Base-by-base conservation (phyloP, 1,140 invertebrate species). In the Dolichoris vasculosae region DNA sequence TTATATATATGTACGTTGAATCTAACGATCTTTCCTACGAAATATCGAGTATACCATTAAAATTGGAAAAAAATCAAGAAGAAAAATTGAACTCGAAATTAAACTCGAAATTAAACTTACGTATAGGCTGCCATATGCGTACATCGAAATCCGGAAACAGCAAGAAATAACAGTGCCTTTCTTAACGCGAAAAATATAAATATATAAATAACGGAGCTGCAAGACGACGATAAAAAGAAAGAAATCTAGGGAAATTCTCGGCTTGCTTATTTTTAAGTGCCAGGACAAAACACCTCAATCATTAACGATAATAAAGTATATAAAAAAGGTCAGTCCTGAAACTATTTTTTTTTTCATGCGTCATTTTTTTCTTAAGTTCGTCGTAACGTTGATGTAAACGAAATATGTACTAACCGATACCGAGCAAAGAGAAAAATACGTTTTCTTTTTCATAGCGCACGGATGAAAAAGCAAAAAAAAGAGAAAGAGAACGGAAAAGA, bases 291-390 rank as follows among this genome's bases (percentile, higher is more conserved):
- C 23, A 43, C 23, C 55, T 79, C 17, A 35, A 63, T 63, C 38
- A 63, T 79, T 79, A 79, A 79, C 23, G 26, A 63, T 79, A 79
- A 64, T 51, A 64, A 79, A 79, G 38, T 79, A 35, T 79, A 43
- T 81, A 81, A 38, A 43, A 46, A 81, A 81, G 79, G 79, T 79
- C 79, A 81, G 63, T 81, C 79, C 59, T 81, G 63, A 81, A 81
- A 48, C 38, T 26, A 67, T 63, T 40, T 55, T 46, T 35, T 69
- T 69, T 78, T 51, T 77, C 75, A 55, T 8, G 43, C 75, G 75
- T 51, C 23, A 76, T 15, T 55, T 77, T 77, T 76, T 32, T 48
- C 30, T 77, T 55, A 77, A 48, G 48, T 51, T 77, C 17, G 23
- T 9, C 43, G 17, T 55, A 77, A 77, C 77, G 2, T 79, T 55